Conservation (phyloP, 2,797 vertebrate species). For the Hyperoplus lanceolatus region DNA sequence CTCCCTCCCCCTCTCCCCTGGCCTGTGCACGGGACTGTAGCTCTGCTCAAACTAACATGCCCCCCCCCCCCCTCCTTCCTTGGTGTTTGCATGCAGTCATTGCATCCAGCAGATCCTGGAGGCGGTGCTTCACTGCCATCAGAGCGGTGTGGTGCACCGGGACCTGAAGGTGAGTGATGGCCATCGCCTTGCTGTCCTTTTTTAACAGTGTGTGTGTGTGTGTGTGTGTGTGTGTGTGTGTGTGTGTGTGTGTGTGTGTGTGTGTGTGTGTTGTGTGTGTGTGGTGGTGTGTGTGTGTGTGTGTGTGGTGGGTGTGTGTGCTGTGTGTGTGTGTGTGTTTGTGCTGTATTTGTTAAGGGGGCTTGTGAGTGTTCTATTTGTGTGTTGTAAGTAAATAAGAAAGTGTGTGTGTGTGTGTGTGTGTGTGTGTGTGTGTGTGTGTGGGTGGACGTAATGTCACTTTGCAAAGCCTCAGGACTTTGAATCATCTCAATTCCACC, state of each 20-base stretch:
- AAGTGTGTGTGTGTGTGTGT: background rate
- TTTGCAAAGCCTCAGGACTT: constrained; percentile 7
- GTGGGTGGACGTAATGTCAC: constrained; percentile 26
- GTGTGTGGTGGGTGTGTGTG: too few relatives aligned
- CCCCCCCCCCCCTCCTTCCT: constrained; percentile 37
- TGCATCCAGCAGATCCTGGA: constrained; percentile 99
- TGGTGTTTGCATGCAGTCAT: constrained; percentile 93
- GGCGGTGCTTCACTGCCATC: constrained; percentile 97
- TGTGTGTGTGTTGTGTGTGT: constrained; percentile 9
- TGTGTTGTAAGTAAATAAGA: constrained; percentile 31
- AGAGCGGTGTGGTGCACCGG: constrained; percentile 97
- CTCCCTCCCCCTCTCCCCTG: constrained; percentile 25
- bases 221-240: constrained; percentile 11
- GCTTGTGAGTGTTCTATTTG: constrained; percentile 29
- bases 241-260: constrained; percentile 47
- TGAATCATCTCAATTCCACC: background rate
- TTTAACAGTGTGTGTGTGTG: constrained; percentile 27
- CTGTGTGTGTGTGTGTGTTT: too few relatives aligned
- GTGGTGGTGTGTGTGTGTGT: too few relatives aligned
- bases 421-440: too few relatives aligned
- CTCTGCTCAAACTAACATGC: constrained; percentile 83
- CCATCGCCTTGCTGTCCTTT: constrained; percentile 57
- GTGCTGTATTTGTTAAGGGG: too few relatives aligned
- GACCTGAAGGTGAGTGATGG: constrained; percentile 87
- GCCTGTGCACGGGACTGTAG: constrained; percentile 83